Evolutionary conservation across 2,888 invertebrate genomes (phyloP), one percentile per base, ranked within the genome.

Genomic region (Cyclophora albipunctata): DNA sequence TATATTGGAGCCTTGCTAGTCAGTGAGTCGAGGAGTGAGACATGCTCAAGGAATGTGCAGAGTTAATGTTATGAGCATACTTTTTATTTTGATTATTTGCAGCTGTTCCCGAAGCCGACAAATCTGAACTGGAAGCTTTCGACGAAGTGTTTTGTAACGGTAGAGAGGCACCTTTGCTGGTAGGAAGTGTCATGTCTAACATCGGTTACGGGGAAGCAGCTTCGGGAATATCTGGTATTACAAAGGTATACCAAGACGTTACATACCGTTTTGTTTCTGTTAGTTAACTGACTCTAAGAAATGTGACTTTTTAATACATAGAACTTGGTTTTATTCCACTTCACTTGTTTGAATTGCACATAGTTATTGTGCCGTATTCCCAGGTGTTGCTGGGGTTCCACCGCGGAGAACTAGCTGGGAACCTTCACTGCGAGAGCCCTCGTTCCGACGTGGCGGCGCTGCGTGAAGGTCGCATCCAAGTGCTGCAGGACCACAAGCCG

Each of bases 351-450:
- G 20, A 20, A 20, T 20, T 20, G 20, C 20, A 20, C 20, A 20
- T 20, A 20, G 20, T 20, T 20, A 20, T n/a, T n/a, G n/a, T 20
- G 20, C 20, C 20, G 2, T 20, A 20, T 20, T 20, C 20, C 20
- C 91, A 78, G 78, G 66, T 78, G 0, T 52, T 77, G 6, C 81
- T 94, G 44, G 91, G 92, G 0, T 93, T 93, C 84, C 92, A 93
- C 68, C 84, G 84, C 40, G 91, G 92, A 1, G 61, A 81, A 4
- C 87, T 95, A 49, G 93, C 95, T 0, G 91, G 92, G 1, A 95
- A 94, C 72, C 81, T 95, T 34, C 92, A 95, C 71, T 94, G 83
- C 68, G 81, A 87, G 1, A 78, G 69, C 2, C 92, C 94, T 1
- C 78, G 89, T 3, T 72, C 75, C 43, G 88, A 85, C 35, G 66